phyloP scores from a whole-genome alignment of 2,113 vertebrate genomes.

The Calcarius ornatus region DNA sequence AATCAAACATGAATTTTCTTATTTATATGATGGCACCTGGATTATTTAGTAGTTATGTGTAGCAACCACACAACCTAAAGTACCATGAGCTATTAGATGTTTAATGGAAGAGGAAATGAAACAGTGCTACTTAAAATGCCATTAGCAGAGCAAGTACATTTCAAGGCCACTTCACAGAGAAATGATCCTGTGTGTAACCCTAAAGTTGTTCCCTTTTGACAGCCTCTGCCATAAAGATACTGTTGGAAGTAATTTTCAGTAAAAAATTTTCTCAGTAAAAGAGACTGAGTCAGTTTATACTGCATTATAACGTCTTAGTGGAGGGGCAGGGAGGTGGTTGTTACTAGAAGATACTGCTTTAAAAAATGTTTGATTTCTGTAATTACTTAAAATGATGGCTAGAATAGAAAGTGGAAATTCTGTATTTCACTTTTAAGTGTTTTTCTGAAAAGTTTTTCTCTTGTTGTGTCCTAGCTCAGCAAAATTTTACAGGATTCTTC shows the following conservation, averaged over 20 bases:
- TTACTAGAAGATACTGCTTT: neutral
- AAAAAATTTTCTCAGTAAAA: neutral
- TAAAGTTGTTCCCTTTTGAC: neutral
- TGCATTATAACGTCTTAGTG: neutral
- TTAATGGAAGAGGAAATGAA: neutral
- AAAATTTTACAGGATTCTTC: neutral
- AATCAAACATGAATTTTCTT: neutral
- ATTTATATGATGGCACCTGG: neutral
- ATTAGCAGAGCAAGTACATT: neutral
- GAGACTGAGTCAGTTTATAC: neutral
- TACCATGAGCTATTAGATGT: neutral
- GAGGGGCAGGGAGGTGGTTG: accelerated
- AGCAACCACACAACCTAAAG: neutral
- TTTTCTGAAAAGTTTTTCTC: neutral
- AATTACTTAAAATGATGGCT: neutral
- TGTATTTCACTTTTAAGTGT: neutral
- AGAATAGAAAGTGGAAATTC: neutral
- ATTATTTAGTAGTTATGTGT: neutral
- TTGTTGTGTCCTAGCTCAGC: neutral
- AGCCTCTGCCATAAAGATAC: neutral
- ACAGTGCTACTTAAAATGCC: neutral
- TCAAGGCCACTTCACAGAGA: neutral
- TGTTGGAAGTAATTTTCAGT: neutral
- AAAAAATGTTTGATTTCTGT: neutral
- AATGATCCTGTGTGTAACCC: neutral